Conservation (phyloP, 2,797 vertebrate genomes). For the Phylloscopus collybita region DNA sequence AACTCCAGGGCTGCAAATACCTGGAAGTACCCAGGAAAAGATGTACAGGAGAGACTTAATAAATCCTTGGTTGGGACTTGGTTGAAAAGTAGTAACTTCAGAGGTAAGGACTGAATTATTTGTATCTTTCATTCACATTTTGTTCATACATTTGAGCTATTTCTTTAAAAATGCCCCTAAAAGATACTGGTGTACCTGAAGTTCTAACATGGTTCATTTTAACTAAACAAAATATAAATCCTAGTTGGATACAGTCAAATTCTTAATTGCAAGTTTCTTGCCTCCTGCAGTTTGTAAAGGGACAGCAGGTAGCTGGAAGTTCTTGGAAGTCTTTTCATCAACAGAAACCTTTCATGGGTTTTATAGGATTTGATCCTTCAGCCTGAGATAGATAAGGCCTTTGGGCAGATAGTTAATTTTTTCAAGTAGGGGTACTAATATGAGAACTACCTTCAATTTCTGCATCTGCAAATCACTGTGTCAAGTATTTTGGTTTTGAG, state of each 20-base stretch:
- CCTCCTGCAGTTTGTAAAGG: neutral
- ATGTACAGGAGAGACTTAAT: neutral
- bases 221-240: neutral
- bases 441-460: neutral
- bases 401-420: neutral
- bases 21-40: neutral
- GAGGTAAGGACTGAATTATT: neutral
- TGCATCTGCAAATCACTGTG: neutral
- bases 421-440: neutral
- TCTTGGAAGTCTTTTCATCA: neutral
- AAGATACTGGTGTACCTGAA: neutral
- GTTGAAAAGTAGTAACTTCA: neutral
- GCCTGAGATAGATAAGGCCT: neutral
- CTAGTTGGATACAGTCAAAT: neutral
- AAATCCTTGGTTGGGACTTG: neutral
- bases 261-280: neutral
- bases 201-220: neutral
- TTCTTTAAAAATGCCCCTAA: neutral
- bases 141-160: neutral
- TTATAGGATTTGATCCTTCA: neutral
- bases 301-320: neutral
- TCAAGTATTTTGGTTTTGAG: neutral
- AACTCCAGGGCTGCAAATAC: neutral
- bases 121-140: fast-evolving
- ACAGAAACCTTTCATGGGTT: neutral